Conservation (phyloP, 2,797 vertebrate genomes). For the Pangasius sanitwongsei region DNA sequence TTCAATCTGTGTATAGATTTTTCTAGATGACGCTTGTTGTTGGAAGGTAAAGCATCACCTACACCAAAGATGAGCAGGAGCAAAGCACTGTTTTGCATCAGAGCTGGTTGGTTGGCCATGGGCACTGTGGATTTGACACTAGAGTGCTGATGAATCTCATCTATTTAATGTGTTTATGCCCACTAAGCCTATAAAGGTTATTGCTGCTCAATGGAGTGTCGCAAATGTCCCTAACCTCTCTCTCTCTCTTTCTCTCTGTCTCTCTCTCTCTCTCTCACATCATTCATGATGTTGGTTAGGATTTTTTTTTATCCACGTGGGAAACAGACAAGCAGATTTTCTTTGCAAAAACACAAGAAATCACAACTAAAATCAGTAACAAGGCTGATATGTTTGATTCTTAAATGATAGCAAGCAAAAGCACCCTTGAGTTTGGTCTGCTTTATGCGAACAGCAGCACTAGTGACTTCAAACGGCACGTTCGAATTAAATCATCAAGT, state of each 20-base stretch:
- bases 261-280: conserved; percentile 29
- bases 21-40: background rate
- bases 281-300: background rate
- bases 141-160: conserved; percentile 82
- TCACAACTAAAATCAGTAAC: background rate
- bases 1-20: background rate
- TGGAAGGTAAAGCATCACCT: background rate
- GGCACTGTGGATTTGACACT: conserved; percentile 77
- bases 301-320: background rate
- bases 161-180: conserved; percentile 81
- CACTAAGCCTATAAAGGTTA: conserved; percentile 77
- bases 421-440: conserved; percentile 65
- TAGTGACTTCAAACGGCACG: conserved; percentile 73
- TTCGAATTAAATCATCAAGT: conserved; percentile 81
- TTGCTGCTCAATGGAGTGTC: conserved; percentile 81
- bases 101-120: conserved; percentile 60
- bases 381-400: background rate
- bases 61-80: background rate
- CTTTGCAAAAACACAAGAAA: background rate
- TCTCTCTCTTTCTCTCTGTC: conserved; percentile 41
- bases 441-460: conserved; percentile 65
- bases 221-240: conserved; percentile 71
- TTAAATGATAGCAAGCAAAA: background rate
- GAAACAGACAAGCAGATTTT: background rate
- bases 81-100: background rate